Conservation (phyloP, 92 coral and sea anemone species). For the Parazoanthus atlanticus region DNA sequence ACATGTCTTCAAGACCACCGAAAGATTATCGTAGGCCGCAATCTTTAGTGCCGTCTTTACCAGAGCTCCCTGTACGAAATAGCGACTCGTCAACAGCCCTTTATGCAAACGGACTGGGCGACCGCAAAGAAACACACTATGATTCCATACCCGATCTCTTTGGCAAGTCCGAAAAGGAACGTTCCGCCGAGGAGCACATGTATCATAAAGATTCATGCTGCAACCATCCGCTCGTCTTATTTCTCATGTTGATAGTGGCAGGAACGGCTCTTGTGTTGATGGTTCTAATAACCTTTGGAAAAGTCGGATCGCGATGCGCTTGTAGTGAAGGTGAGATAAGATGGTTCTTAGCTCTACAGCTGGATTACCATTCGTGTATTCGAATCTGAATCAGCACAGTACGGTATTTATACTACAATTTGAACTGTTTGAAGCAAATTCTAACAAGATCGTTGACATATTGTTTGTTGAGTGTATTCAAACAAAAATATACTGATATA, state of each 20-base stretch:
- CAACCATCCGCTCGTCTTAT: constrained; percentile 15
- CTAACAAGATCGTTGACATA: background rate
- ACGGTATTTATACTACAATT: background rate
- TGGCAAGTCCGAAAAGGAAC: background rate
- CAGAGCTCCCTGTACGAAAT: background rate
- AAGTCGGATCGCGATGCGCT: constrained; percentile 14
- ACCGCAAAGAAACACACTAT: constrained; percentile 2
- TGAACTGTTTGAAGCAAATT: background rate
- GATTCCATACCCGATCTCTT: constrained; percentile 20
- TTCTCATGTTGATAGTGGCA: constrained; percentile 22
- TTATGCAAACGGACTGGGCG: background rate
- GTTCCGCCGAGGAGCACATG: background rate
- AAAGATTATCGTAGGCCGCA: constrained; percentile 31
- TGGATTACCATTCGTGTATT: background rate
- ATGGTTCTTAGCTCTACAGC: too few relatives aligned
- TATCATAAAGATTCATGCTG: background rate
- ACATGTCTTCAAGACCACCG: constrained; percentile 2
- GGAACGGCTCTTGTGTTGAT: constrained; percentile 8
- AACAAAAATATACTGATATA: background rate
- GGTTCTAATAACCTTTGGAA: constrained; percentile 14
- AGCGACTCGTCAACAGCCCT: background rate
- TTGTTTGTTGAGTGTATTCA: background rate
- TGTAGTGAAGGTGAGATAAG: constrained; percentile 34
- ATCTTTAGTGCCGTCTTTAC: background rate
- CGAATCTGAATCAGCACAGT: background rate